Conservation (phyloP, 2,888 invertebrate species). For the Lasioglossum vierecki region DNA sequence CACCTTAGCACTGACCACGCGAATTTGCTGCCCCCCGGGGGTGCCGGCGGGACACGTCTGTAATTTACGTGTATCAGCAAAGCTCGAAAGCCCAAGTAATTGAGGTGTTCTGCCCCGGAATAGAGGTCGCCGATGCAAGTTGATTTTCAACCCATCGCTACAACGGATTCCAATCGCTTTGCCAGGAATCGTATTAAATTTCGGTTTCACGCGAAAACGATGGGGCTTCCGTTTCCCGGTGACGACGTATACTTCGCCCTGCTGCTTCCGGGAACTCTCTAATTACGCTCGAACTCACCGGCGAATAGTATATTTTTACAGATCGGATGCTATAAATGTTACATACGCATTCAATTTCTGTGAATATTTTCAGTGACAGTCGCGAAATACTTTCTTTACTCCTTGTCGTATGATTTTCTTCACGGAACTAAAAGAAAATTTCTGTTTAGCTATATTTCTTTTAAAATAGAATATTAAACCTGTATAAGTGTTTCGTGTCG, state of each 20-base stretch:
- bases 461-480: too few relatives aligned
- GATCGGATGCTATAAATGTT: not conserved
- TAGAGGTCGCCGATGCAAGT: conserved; percentile 50
- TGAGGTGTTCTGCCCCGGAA: conserved; percentile 51
- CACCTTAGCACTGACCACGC: conserved; percentile 60
- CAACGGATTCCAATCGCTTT: conserved; percentile 14
- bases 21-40: conserved; percentile 45
- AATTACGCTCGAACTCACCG: not conserved
- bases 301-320: not conserved
- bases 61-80: conserved; percentile 62
- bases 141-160: conserved; percentile 50
- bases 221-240: not conserved
- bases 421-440: too few relatives aligned
- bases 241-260: not conserved
- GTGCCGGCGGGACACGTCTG: conserved; percentile 42
- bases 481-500: not conserved
- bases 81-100: conserved; percentile 59
- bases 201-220: conserved; percentile 5
- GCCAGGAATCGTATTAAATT: not conserved
- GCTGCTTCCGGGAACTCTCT: not conserved
- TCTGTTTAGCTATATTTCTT: too few relatives aligned
- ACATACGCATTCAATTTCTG: too few relatives aligned
- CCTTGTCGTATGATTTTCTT: too few relatives aligned
- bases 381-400: too few relatives aligned
- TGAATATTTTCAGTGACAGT: too few relatives aligned